Conservation (phyloP, 53 echinoderm and acorn worm genomes). For the Echinarachnius parma region DNA sequence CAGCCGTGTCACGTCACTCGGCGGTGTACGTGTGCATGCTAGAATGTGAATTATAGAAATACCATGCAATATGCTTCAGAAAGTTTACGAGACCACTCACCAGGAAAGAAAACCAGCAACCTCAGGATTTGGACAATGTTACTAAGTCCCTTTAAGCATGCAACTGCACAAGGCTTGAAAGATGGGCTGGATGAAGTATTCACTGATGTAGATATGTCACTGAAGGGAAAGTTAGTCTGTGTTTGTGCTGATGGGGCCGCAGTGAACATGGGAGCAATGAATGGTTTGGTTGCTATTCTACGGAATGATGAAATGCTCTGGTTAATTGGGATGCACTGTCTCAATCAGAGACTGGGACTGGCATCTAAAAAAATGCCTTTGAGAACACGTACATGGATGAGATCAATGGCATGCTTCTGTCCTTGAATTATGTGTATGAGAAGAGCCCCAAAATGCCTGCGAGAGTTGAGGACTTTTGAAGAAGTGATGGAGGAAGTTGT, state of each 20-base stretch:
- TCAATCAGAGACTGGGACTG: conserved; percentile 48
- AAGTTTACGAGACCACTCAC: too few species aligned
- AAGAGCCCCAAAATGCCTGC: conserved; percentile 49
- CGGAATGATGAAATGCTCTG: conserved; percentile 43
- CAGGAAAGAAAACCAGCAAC: too few species aligned
- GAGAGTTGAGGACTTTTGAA: conserved; percentile 34
- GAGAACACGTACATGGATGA: conserved; percentile 42
- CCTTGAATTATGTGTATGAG: conserved; percentile 32
- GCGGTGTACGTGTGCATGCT: too few species aligned
- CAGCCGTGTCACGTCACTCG: too few species aligned
- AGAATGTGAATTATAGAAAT: too few species aligned
- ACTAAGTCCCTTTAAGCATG: too few species aligned
- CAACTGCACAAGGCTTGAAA: conserved; percentile 44
- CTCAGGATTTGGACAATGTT: too few species aligned
- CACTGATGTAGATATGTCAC: conserved; percentile 27
- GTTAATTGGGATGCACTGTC: conserved; percentile 46
- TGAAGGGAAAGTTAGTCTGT: conserved; percentile 27
- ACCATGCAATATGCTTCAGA: too few species aligned
- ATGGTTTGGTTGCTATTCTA: conserved; percentile 43
- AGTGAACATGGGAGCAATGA: conserved; percentile 44
- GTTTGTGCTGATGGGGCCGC: conserved; percentile 43
- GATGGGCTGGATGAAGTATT: conserved; percentile 36
- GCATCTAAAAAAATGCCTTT: conserved; percentile 38
- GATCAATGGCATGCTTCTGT: conserved; percentile 39
- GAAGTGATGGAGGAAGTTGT: conserved; percentile 52